phyloP scores from a whole-genome alignment of 1,140 invertebrate genomes.

The Drosophila serrata region DNA sequence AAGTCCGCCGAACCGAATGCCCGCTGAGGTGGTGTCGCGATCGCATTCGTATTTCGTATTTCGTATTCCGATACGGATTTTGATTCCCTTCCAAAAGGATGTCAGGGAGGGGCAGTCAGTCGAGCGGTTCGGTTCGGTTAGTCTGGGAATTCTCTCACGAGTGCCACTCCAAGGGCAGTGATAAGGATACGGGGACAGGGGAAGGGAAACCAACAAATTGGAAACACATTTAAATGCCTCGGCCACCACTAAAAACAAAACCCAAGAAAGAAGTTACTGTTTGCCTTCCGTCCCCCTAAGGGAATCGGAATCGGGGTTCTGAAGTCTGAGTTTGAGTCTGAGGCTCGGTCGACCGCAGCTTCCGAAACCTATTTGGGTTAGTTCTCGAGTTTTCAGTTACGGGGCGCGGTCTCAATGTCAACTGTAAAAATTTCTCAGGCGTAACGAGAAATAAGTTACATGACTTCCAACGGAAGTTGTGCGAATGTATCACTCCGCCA shows the following conservation, averaged over 20 bases:
- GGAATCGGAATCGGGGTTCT: slow-evolving; percentile 19
- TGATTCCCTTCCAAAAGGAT: slow-evolving; percentile 44
- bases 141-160: slow-evolving; percentile 77
- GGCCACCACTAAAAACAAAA: slow-evolving; percentile 66
- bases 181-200: slow-evolving; percentile 63
- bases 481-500: slow-evolving; percentile 34
- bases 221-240: slow-evolving; percentile 77
- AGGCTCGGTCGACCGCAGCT: slow-evolving; percentile 72
- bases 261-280: slow-evolving; percentile 44
- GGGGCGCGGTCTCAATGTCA: slow-evolving; percentile 73
- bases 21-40: slow-evolving; percentile 78
- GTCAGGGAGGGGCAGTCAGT: slow-evolving; percentile 51
- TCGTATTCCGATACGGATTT: slow-evolving; percentile 13
- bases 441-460: slow-evolving; percentile 83
- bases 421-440: slow-evolving; percentile 77
- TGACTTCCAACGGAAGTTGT: slow-evolving; percentile 74
- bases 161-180: slow-evolving; percentile 74
- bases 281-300: slow-evolving; percentile 23
- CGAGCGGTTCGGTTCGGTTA: slow-evolving; percentile 44
- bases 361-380: slow-evolving; percentile 83
- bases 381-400: slow-evolving; percentile 76
- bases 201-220: slow-evolving; percentile 66
- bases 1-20: slow-evolving; percentile 67
- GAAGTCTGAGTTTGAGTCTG: not conserved
- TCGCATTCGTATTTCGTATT: slow-evolving; percentile 46